Evolutionary conservation across 1,140 invertebrate genomes (phyloP), one percentile per base, ranked within the genome.

Genomic region (Paraescarpia echinospica): DNA sequence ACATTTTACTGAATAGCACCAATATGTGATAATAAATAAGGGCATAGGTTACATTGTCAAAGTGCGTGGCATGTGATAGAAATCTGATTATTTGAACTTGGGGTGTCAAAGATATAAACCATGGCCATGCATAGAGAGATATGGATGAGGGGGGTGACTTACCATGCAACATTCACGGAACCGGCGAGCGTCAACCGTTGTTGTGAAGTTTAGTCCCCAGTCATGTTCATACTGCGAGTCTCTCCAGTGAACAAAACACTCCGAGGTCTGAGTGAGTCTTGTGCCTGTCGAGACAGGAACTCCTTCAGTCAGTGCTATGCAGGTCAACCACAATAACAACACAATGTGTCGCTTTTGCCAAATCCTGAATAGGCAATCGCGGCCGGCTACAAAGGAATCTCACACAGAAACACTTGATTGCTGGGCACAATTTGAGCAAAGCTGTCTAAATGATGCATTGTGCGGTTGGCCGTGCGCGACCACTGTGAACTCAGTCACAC

Each of bases 191-290:
- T 99, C 99, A 94, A 98, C 98, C 34, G 98, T 97, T 89, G 98
- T 99, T 89, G 99, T 99, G 96, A 99, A 99, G 96, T 99, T 99
- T 92, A 99, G 97, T 90, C 99, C 99, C 99, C 99, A 99, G n/a
- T 99, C 99, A 96, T 99, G 98, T 96, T 98, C 98, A 93, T 98
- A 99, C 97, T 98, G 98, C 2, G 98, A 97, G 96, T 99, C 99
- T 96, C 99, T 99, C 99, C 99, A 99, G 96, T 99, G 99, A 77
- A 99, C 98, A 96, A 99, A 99, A 96, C 99, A 99, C 97, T 99
- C 99, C 18, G 98, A 99, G 34, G 99, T 98, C 96, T 99, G 99
- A 22, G 98, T 99, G 95, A 99, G 98, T 94, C 98, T 97, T 90
- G 98, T 99, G 48, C 98, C 98, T 99, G 95, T 48, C n/a, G 35